Evolutionary conservation across 2,888 invertebrate genomes (phyloP).

Genomic region (Smittia aterrima): DNA sequence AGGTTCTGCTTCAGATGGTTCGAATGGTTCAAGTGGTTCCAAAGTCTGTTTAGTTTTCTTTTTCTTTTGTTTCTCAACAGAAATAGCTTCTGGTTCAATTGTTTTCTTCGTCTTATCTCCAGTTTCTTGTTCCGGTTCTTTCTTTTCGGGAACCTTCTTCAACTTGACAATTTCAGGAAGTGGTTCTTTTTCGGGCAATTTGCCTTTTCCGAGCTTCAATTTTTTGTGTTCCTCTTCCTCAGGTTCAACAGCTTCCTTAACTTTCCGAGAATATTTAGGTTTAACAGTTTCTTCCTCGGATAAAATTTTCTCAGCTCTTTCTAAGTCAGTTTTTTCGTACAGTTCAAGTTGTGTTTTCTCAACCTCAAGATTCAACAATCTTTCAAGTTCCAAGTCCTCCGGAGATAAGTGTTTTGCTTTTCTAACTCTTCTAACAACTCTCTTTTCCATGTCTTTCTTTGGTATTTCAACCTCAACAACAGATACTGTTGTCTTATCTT

Average conservation of each 20-base stretch:
- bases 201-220: conserved; percentile 48
- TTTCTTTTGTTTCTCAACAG: conserved; percentile 51
- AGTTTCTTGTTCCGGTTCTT: conserved; percentile 43
- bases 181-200: conserved; percentile 49
- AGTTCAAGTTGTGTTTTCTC: conserved; percentile 54
- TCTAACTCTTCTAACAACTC: conserved; percentile 43
- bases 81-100: conserved; percentile 46
- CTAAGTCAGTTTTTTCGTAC: conserved; percentile 53
- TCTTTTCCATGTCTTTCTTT: conserved; percentile 44
- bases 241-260: conserved; percentile 47
- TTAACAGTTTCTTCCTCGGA: conserved; percentile 45
- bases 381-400: conserved; percentile 42
- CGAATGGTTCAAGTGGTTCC: conserved; percentile 47
- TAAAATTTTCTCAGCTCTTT: conserved; percentile 48
- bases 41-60: conserved; percentile 48
- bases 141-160: conserved; percentile 59
- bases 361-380: conserved; percentile 50
- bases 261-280: conserved; percentile 50
- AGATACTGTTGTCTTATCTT: conserved; percentile 46
- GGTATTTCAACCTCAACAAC: conserved; percentile 45
- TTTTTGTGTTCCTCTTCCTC: conserved; percentile 47
- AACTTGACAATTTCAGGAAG: conserved; percentile 54
- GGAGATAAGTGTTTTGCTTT: neutral
- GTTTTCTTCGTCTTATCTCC: neutral
- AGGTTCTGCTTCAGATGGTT: conserved; percentile 51